These are phyloP conservation scores for Blera fallax DNA, from an alignment of 2,888 invertebrate species.

Conservation along the genomic window DNA sequence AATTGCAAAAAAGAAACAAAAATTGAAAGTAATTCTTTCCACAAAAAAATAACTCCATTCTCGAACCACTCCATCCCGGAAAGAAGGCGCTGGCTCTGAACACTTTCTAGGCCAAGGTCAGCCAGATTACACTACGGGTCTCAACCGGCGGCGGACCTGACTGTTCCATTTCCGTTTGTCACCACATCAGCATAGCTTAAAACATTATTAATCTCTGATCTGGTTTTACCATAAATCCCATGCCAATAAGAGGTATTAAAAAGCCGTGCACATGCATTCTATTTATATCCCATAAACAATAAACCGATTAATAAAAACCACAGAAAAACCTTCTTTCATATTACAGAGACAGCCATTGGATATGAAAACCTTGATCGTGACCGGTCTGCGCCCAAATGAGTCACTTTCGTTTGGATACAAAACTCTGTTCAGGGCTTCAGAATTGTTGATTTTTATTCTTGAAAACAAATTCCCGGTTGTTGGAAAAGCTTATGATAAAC, in stretches of 20 bases:
- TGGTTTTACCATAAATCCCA: conserved; percentile 16
- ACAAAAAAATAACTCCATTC: not conserved
- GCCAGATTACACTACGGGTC: not conserved
- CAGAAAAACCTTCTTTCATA: conserved; percentile 6
- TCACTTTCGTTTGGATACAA: not conserved
- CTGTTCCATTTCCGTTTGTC: conserved; percentile 13
- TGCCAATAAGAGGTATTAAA: not conserved
- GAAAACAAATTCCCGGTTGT: not conserved
- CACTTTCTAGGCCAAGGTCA: conserved; percentile 29
- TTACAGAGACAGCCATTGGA: not conserved
- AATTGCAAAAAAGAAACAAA: not conserved
- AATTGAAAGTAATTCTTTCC: not conserved
- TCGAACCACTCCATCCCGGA: conserved; percentile 1
- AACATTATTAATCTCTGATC: not conserved
- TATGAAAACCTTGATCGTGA: conserved; percentile 34
- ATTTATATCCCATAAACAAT: not conserved
- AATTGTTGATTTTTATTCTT: not conserved
- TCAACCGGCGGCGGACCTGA: not conserved
- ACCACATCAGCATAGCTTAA: not conserved
- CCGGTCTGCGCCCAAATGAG: conserved; percentile 30
- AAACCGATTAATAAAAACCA: not conserved
- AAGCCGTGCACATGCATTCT: not conserved
- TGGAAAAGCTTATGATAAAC: not conserved
- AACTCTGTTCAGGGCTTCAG: not conserved
- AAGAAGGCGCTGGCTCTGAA: not conserved